Conservation (phyloP, 2,113 vertebrate genomes). For the Colinus virginianus region DNA sequence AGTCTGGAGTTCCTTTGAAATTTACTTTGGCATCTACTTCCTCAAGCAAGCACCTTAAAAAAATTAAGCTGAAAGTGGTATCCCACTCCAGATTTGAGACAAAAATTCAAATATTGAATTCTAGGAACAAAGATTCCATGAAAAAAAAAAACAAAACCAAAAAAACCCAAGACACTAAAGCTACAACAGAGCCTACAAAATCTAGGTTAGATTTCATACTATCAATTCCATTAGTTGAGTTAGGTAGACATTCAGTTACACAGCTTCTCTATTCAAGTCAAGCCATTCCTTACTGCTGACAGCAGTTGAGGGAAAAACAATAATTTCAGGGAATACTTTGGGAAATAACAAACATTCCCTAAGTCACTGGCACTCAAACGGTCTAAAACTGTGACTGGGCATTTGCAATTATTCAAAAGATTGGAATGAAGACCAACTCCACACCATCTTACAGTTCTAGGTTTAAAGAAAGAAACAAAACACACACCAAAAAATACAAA, state of each 20-base stretch:
- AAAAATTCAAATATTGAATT: conserved; percentile 50
- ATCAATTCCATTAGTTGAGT: conserved; percentile 67
- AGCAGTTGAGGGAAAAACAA: conserved; percentile 60
- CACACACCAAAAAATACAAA: background rate
- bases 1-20: conserved; percentile 54
- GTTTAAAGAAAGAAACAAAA: conserved; percentile 22
- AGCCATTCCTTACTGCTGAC: conserved; percentile 64
- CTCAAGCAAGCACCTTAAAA: conserved; percentile 73
- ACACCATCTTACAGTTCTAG: conserved; percentile 45
- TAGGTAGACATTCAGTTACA: conserved; percentile 72
- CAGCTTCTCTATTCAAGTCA: conserved; percentile 72
- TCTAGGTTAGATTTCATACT: conserved; percentile 73
- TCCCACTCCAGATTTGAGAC: conserved; percentile 65
- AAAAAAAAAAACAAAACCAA: conserved; percentile 28
- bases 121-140: conserved; percentile 68
- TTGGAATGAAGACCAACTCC: conserved; percentile 57
- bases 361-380: conserved; percentile 66
- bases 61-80: conserved; percentile 62
- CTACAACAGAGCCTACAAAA: conserved; percentile 73
- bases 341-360: conserved; percentile 66
- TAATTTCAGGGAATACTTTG: conserved; percentile 49
- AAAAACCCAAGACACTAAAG: conserved; percentile 59
- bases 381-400: conserved; percentile 61
- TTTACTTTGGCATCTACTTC: conserved; percentile 75
- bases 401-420: conserved; percentile 49